phyloP scores from a whole-genome alignment of 2,888 invertebrate genomes.

The Mantis religiosa region DNA sequence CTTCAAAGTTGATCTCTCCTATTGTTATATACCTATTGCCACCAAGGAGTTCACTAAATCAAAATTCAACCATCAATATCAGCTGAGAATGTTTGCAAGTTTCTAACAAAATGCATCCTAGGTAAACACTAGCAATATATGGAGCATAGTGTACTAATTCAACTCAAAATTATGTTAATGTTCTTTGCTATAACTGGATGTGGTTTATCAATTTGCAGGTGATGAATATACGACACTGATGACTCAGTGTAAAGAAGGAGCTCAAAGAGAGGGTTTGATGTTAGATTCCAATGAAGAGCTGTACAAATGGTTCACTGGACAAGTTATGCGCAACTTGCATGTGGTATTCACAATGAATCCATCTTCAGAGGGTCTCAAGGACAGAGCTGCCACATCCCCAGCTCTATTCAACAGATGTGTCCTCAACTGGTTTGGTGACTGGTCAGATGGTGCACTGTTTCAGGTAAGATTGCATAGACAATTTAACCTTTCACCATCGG shows the following conservation, averaged over 20 bases:
- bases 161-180: too few species aligned
- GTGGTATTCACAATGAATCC: constrained; percentile 99
- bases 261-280: constrained; percentile 96
- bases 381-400: constrained; percentile 97
- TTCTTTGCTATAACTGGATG: not conserved
- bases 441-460: constrained; percentile 94
- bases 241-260: constrained; percentile 99
- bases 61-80: too few species aligned
- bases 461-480: constrained; percentile 53
- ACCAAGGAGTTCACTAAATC: too few species aligned
- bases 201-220: constrained; percentile 49
- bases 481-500: too few species aligned
- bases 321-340: constrained; percentile 98
- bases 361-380: constrained; percentile 95
- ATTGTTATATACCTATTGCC: too few species aligned
- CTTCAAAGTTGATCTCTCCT: too few species aligned
- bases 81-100: too few species aligned
- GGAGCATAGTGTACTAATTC: too few species aligned
- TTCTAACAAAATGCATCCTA: too few species aligned
- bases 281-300: constrained; percentile 96
- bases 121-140: too few species aligned
- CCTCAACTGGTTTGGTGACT: constrained; percentile 99
- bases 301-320: constrained; percentile 99
- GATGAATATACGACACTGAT: constrained; percentile 98
- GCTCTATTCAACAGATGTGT: constrained; percentile 99